phyloP scores from a whole-genome alignment of 2,888 invertebrate species.

The Chymomyza procnemis region DNA sequence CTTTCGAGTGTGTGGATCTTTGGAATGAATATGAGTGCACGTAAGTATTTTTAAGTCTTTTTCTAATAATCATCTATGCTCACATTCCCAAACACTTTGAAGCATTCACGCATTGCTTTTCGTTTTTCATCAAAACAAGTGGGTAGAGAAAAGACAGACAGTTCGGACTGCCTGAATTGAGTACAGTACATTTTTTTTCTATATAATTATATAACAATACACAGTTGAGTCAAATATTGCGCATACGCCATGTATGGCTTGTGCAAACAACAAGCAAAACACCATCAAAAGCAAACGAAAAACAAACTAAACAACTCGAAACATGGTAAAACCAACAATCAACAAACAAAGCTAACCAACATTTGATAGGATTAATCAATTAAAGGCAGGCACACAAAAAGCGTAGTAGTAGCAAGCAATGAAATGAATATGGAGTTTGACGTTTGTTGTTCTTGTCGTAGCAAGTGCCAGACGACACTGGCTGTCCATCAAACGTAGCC shows the following conservation, averaged over 20 bases:
- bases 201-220: no score
- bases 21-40: constrained; percentile 99
- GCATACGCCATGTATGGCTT: constrained; percentile 32
- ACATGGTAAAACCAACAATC: constrained; percentile 23
- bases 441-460: neutral
- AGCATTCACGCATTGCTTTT: constrained; percentile 41
- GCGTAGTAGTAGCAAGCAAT: constrained; percentile 11
- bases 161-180: constrained; percentile 6
- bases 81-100: neutral
- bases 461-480: constrained; percentile 22
- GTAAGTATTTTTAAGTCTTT: constrained; percentile 83
- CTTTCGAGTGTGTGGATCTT: constrained; percentile 95
- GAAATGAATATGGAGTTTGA: neutral
- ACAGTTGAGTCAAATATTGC: no score
- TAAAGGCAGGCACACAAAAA: constrained; percentile 35
- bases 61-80: neutral
- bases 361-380: constrained; percentile 64
- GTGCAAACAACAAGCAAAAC: constrained; percentile 10
- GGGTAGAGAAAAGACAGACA: constrained; percentile 39
- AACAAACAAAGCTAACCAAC: constrained; percentile 25
- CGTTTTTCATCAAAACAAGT: constrained; percentile 39
- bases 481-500: constrained; percentile 43
- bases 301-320: neutral
- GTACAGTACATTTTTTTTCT: constrained; percentile 7
- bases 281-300: neutral